Evolutionary conservation across 1,140 invertebrate genomes (phyloP).

Genomic region (Aphelenchoides fujianensis): DNA sequence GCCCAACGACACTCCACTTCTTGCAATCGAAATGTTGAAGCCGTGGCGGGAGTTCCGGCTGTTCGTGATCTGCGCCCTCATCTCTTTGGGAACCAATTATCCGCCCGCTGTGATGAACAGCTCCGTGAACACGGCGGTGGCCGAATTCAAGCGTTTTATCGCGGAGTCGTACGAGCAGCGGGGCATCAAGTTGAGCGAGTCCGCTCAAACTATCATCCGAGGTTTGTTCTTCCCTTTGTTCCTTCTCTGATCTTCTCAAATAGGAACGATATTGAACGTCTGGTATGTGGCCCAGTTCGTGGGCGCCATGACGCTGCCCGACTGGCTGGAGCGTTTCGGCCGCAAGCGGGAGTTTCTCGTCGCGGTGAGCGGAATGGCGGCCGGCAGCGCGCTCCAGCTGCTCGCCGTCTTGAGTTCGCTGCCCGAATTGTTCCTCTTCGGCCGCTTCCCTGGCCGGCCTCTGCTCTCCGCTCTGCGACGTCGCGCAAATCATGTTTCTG

Average conservation of each 20-base stretch:
- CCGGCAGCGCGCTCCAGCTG: neutral
- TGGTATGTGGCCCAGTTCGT: conserved; percentile 42
- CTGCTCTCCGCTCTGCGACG: conserved; percentile 4
- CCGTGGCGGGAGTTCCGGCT: neutral
- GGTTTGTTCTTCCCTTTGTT: too few relatives aligned
- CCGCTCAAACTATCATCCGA: conserved; percentile 35
- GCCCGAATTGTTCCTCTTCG: conserved; percentile 1
- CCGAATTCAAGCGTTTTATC: conserved; percentile 44
- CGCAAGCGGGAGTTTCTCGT: neutral
- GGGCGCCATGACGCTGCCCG: neutral
- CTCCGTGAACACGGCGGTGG: conserved; percentile 54
- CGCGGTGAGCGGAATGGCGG: neutral
- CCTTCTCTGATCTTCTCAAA: too few relatives aligned
- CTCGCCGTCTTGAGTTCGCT: neutral
- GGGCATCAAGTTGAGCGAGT: conserved; percentile 30
- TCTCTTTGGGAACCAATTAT: neutral
- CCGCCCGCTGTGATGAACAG: conserved; percentile 47
- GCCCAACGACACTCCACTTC: too few relatives aligned
- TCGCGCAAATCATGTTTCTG: neutral
- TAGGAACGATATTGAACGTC: conserved; percentile 46
- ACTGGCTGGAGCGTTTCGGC: neutral
- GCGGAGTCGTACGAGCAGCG: conserved; percentile 33
- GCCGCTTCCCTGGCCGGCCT: neutral
- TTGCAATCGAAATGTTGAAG: conserved; percentile 1
- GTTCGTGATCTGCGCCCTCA: neutral